Base-by-base conservation (phyloP, 2,113 vertebrate species). In the Arvicanthis niloticus region DNA sequence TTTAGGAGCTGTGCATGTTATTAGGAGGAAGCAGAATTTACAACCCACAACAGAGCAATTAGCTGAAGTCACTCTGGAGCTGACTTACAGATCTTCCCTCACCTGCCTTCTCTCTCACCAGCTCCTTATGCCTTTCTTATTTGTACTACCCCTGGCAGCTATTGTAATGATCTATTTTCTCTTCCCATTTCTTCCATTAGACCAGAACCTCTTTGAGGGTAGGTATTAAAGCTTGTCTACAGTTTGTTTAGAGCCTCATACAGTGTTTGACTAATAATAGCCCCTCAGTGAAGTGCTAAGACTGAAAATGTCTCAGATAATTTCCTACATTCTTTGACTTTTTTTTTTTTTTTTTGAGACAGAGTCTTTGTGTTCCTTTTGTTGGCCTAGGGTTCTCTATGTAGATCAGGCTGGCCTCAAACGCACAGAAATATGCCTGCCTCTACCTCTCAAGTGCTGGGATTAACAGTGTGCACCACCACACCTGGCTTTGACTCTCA, bases 11-110 rank as follows among this genome's bases (percentile, higher is more conserved):
- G 37, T 73, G 40, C n/a, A 10, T 93, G 95, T 95, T 94, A 95
- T 96, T 96, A 89, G 90, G 90, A 97, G 68, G 90, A 95, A 95
- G 80, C 65, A 96, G 91, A 97, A 92, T 92, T 97, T 45, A 96
- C 72, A 97, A 73, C 24, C 51, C 72, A 89, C 58, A 89, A 88
- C 75, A 85, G 21, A 94, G 40, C 45, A 94, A 92, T 95, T 97
- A 82, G 88, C 93, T 96, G 45, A 93, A 91, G 70, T 93, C 96
- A 86, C 95, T 93, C 93, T 90, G 37, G 76, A 78, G 91, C 90
- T 97, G 96, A 96, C 82, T 97, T 97, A 92, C 0, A 37, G 90
- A 89, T 94, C 68, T 78, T n/a, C 86, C 19, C 91, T 94, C 89
- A 91, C 73, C 91, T 81, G 34, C 62, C 34, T 68, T 85, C 73